Evolutionary conservation across 2,888 invertebrate genomes (phyloP).

Genomic region (Dolichomitus sp.): DNA sequence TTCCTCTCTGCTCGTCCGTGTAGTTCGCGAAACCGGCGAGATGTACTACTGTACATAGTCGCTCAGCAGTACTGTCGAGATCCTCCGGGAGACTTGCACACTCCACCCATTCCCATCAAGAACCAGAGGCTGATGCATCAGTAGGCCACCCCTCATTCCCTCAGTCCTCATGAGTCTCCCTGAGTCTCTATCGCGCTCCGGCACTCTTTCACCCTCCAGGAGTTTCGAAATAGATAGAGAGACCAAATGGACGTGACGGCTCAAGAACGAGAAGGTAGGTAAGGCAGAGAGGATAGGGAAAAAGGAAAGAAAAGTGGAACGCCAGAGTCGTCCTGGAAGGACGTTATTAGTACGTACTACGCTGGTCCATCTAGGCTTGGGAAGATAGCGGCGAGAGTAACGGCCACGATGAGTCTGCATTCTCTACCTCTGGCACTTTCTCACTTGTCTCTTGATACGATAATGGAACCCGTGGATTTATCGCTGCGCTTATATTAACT

Average conservation of each 20-base stretch:
- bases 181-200: background rate
- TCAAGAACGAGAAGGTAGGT: slow-evolving; percentile 23
- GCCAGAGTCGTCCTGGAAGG: slow-evolving; percentile 50
- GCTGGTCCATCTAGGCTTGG: slow-evolving; percentile 35
- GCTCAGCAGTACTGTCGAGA: background rate
- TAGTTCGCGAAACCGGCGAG: slow-evolving; percentile 20
- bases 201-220: slow-evolving; percentile 51
- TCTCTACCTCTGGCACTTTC: slow-evolving; percentile 23
- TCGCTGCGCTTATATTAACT: slow-evolving; percentile 59
- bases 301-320: slow-evolving; percentile 52
- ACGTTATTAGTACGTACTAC: slow-evolving; percentile 62
- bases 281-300: slow-evolving; percentile 20
- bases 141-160: background rate
- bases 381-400: slow-evolving; percentile 62
- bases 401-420: slow-evolving; percentile 53
- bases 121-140: background rate
- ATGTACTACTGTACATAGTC: slow-evolving; percentile 25
- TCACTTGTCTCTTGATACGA: slow-evolving; percentile 53
- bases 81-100: background rate
- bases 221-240: slow-evolving; percentile 60
- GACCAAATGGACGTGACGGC: slow-evolving; percentile 50
- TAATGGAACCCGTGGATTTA: slow-evolving; percentile 60
- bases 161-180: background rate
- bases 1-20: slow-evolving; percentile 10
- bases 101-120: background rate